Base-by-base conservation (phyloP, 2,113 vertebrate species). In the Numida meleagris region DNA sequence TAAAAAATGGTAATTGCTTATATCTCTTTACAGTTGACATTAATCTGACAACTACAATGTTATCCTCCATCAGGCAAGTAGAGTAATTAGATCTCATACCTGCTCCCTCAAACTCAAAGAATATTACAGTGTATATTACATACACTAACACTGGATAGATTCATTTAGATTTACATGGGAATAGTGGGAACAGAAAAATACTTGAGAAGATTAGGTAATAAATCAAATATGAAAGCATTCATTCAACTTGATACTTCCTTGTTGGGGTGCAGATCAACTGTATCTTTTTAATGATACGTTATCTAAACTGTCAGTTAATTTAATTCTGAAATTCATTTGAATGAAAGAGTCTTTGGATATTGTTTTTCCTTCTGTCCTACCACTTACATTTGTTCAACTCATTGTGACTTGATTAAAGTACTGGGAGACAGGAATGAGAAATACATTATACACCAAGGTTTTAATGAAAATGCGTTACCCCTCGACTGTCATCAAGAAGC, bases 41-140 rank as follows among this genome's bases (percentile, higher is more conserved):
- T 50, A 61, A 84, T 74, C 23, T 89, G 65, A 91, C 50, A 70
- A 53, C 45, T 86, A 14, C 70, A 88, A 1, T 27, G 10, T 24
- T 58, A 81, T 61, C 23, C 2, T 90, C 43, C 33, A 78, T 53
- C 55, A 71, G 12, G 21, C 10, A 0, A 89, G 16, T 5, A 31
- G 13, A 90, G 15, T 73, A 92, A 95, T 92, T 83, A 92, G 33
- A 88, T 65, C 66, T 89, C 43, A 50, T 57, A 61, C 15, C 45
- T 82, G 10, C 21, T 15, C 58, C 46, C 75, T 93, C 57, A 80
- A 75, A 90, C 11, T 36, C 4, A 2, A 0, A 40, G 62, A 10
- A 43, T 71, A 72, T 80, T 76, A 73, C 2, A 71, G 31, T 61
- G 20, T 20, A 24, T 66, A 61, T 78, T 76, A 84, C 27, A 74